Evolutionary conservation across 2,113 vertebrate species (phyloP), one percentile per base, ranked within the genome.

Genomic region (Lepus americanus): DNA sequence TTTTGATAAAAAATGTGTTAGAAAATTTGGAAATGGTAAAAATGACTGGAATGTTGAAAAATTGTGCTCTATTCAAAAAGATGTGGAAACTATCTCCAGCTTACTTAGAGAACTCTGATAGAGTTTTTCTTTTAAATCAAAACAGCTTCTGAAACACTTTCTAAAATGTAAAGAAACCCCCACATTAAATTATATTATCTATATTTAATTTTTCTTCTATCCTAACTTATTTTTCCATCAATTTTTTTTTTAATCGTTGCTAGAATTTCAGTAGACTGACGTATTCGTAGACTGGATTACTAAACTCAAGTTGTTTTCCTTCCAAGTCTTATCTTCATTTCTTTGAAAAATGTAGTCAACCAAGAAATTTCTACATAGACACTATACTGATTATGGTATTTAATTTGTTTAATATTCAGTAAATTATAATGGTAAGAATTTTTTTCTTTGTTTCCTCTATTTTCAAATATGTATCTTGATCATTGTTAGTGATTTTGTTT

Each of bases 1-100:
- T 1, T 59, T 79, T 53, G 20, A 66, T 36, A n/a, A 92, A 84
- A 77, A 74, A 44, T 55, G 7, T 74, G 29, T 73, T 69, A n/a
- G 19, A 92, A 90, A 59, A 94, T 49, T 72, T 67, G 19, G 81
- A 91, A 94, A 79, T 64, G 64, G 6, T 84, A 27, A 59, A 69
- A 93, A 79, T 39, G 8, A 33, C 16, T 73, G 53, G 16, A 6
- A 63, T 86, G 44, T 59, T 39, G 4, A 36, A 84, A 87, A 79
- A 23, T 20, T 20, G 20, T 44, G 8, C 80, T 94, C 33, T 77
- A 39, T 19, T 94, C 25, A 91, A 69, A 78, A 76, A 88, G 61
- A 78, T 6, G n/a, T 36, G 12, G 79, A 13, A 10, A 25, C 9
- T 63, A 6, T n/a, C 6, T 77, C 6, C 2, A 31, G 0, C 0